A percentile compares a stretch with the other conserved stretches of the same genome.
Evolutionary conservation across 64 coral and sea anemone genomes (phyloP).

Genomic region (Orbicella faveolata): DNA sequence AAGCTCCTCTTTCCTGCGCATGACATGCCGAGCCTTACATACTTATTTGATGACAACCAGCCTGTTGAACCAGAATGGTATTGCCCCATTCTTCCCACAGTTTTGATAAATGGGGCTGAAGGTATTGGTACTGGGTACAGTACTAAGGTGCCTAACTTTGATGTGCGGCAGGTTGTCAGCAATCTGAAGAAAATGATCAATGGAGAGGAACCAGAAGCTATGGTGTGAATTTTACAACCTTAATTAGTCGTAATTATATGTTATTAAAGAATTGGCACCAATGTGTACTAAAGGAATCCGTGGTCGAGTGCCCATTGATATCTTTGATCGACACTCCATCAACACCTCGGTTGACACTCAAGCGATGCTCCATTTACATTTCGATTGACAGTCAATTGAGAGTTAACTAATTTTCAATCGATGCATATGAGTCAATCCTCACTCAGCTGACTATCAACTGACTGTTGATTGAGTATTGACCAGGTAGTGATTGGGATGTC

Average conservation of each 20-base stretch:
- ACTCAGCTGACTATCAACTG: no score
- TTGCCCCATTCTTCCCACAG: slow-evolving; percentile 81
- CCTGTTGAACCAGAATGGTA: slow-evolving; percentile 99
- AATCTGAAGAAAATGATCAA: slow-evolving; percentile 79
- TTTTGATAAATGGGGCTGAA: slow-evolving; percentile 90
- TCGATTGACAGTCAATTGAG: no score
- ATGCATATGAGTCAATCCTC: no score
- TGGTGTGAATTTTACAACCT: slow-evolving; percentile 43
- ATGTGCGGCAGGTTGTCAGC: slow-evolving; percentile 65
- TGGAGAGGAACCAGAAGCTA: slow-evolving; percentile 67
- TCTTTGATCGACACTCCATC: no score
- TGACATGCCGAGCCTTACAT: slow-evolving; percentile 81
- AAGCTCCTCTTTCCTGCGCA: slow-evolving; percentile 65
- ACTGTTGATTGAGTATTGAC: no score
- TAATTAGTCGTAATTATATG: background rate
- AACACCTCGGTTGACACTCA: no score
- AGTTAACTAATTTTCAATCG: no score
- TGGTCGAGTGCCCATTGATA: no score
- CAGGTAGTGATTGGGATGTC: no score
- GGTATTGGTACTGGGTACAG: slow-evolving; percentile 99
- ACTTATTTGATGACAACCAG: slow-evolving; percentile 90
- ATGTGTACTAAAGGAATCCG: no score
- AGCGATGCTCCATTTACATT: no score
- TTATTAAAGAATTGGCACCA: no score
- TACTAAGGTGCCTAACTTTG: slow-evolving; percentile 97